Conservation (phyloP, 2,888 invertebrate genomes). For the Rotaria macrura region DNA sequence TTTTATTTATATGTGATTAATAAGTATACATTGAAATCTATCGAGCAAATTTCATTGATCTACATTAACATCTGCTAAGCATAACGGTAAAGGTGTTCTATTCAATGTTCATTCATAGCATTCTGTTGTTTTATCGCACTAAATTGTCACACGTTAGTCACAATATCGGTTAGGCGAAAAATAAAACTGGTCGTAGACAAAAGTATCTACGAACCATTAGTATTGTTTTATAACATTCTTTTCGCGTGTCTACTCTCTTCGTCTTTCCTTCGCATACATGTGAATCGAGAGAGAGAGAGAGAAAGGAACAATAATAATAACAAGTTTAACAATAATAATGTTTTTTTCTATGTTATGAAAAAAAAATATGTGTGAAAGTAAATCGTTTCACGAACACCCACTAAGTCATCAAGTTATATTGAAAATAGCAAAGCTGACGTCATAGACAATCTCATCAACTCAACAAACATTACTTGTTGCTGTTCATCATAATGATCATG, state of each 20-base stretch:
- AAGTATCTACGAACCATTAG: not conserved
- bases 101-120: not conserved
- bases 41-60: not conserved
- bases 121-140: not conserved
- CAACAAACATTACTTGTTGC: not conserved
- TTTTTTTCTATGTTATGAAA: not conserved
- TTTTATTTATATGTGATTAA: not conserved
- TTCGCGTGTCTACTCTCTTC: not conserved
- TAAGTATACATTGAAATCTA: too few species aligned
- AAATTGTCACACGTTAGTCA: conserved; percentile 12
- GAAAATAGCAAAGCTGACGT: not conserved
- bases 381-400: conserved; percentile 8
- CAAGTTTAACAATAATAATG: not conserved
- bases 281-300: not conserved
- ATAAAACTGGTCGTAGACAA: conserved; percentile 8
- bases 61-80: not conserved
- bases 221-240: conserved; percentile 1
- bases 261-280: not conserved
- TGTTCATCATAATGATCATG: not conserved
- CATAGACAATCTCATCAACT: conserved; percentile 8
- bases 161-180: conserved; percentile 6
- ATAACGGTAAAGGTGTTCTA: not conserved
- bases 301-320: not conserved
- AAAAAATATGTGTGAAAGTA: not conserved
- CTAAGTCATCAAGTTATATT: not conserved